Evolutionary conservation across 2,113 vertebrate genomes (phyloP).

Genomic region (Oreochromis aureus): DNA sequence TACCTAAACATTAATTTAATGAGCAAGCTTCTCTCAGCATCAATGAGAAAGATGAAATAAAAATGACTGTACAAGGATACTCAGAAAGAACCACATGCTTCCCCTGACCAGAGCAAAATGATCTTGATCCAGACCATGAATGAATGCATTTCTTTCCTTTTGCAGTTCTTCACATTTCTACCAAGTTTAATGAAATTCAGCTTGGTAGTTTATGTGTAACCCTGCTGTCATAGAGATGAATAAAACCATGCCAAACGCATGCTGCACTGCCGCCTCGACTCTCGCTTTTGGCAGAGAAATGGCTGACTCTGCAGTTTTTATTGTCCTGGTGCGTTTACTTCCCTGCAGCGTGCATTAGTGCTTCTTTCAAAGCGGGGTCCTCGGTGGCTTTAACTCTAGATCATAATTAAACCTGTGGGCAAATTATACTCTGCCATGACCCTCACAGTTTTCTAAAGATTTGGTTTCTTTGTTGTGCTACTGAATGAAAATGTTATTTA

Average conservation of each 20-base stretch:
- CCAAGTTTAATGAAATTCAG: neutral
- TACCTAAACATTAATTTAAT: neutral
- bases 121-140: neutral
- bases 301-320: neutral
- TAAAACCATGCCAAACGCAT: neutral
- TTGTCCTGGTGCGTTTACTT: neutral
- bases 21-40: neutral
- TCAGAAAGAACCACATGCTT: neutral
- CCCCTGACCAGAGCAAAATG: neutral
- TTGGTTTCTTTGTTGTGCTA: neutral
- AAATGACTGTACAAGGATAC: neutral
- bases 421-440: neutral
- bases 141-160: neutral
- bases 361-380: neutral
- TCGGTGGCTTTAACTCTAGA: neutral
- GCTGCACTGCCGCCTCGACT: neutral
- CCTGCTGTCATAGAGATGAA: neutral
- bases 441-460: neutral
- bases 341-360: neutral
- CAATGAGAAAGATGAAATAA: neutral
- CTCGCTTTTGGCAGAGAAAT: neutral
- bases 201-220: neutral
- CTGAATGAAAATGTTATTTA: neutral
- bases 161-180: neutral
- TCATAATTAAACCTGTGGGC: neutral